Conservation (phyloP, 2,113 vertebrate genomes). For the Junco hyemalis region DNA sequence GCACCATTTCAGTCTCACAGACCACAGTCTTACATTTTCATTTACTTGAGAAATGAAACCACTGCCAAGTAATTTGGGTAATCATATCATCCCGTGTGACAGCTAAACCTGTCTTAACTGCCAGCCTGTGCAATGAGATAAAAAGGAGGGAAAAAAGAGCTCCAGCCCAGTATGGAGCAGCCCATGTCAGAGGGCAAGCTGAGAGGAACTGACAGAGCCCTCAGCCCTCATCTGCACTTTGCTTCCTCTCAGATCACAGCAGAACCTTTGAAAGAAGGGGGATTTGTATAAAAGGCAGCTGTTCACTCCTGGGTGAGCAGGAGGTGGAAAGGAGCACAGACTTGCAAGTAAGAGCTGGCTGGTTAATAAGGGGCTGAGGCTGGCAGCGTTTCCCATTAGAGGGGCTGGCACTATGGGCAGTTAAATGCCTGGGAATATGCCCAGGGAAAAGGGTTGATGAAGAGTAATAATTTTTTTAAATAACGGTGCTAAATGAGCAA, state of each 20-base stretch:
- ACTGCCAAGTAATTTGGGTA: not conserved
- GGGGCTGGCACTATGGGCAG: not conserved
- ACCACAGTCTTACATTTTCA: not conserved
- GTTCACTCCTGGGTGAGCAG: not conserved
- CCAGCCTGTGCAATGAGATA: not conserved
- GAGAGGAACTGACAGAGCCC: not conserved
- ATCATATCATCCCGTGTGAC: not conserved
- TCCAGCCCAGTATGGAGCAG: rapidly evolving
- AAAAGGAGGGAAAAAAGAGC: not conserved
- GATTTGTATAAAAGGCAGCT: not conserved
- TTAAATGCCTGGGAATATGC: not conserved
- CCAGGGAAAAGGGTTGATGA: not conserved
- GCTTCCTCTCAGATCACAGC: not conserved
- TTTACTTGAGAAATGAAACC: slow-evolving; percentile 26
- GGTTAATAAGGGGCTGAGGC: not conserved
- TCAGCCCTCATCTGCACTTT: not conserved
- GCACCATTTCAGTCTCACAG: not conserved
- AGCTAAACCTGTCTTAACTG: not conserved
- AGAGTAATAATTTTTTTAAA: not conserved
- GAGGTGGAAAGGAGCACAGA: not conserved
- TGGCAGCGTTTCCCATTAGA: not conserved
- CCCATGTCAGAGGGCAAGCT: not conserved
- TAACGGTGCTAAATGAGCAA: rapidly evolving
- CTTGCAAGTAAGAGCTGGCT: not conserved
- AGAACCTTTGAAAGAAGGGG: not conserved